Conservation (phyloP, 2,888 invertebrate species). For the Aradus depressus region DNA sequence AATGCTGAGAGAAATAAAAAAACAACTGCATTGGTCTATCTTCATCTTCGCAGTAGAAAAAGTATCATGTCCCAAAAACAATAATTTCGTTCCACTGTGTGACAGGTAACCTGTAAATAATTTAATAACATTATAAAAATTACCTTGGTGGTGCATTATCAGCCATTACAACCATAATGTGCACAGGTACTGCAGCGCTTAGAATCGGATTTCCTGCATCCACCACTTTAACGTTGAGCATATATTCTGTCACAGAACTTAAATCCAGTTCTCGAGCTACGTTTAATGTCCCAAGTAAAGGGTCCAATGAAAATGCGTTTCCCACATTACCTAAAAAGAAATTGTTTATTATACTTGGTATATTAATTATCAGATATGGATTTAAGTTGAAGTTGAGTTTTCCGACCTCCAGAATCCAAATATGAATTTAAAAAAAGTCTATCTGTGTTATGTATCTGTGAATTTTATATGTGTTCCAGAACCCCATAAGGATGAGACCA, state of each 20-base stretch:
- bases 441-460: too few species aligned
- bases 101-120: too few species aligned
- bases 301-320: slow-evolving; percentile 72
- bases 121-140: slow-evolving; percentile 24
- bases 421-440: too few species aligned
- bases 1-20: too few species aligned
- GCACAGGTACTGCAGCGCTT: slow-evolving; percentile 69
- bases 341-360: background rate
- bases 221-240: slow-evolving; percentile 68
- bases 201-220: slow-evolving; percentile 67
- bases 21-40: too few species aligned
- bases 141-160: slow-evolving; percentile 74
- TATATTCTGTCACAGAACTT: slow-evolving; percentile 64
- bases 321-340: slow-evolving; percentile 61
- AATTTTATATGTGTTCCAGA: too few species aligned
- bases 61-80: too few species aligned
- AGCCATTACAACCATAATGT: slow-evolving; percentile 77
- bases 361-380: background rate
- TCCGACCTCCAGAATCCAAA: too few species aligned
- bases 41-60: too few species aligned
- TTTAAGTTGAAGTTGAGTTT: too few species aligned
- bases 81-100: too few species aligned
- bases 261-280: slow-evolving; percentile 60
- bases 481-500: too few species aligned
- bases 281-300: slow-evolving; percentile 61